Evolutionary conservation across 2,113 vertebrate genomes (phyloP).

Genomic region (Rhinopomastus cyanomelas): DNA sequence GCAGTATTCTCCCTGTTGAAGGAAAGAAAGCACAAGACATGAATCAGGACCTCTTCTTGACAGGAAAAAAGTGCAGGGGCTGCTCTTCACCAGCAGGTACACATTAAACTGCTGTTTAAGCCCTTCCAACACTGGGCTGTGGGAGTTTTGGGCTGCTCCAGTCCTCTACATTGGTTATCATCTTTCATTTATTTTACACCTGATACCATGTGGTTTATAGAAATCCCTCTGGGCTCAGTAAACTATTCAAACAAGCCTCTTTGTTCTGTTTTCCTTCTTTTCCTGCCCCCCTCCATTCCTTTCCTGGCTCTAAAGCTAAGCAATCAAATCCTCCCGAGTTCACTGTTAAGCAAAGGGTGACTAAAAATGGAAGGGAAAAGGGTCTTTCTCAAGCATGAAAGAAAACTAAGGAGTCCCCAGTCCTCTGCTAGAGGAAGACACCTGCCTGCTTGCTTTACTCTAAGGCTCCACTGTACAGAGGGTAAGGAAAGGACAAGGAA

Average conservation of each 20-base stretch:
- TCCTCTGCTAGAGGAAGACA: background rate
- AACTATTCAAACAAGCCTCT: background rate
- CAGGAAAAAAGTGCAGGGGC: background rate
- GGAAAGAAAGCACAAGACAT: background rate
- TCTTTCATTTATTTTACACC: slow-evolving; percentile 18
- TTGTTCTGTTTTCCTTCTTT: background rate
- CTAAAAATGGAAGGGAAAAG: background rate
- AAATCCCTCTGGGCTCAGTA: background rate
- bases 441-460: background rate
- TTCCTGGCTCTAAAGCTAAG: background rate
- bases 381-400: background rate
- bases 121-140: background rate
- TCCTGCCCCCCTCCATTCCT: background rate
- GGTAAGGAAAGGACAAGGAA: background rate
- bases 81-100: background rate
- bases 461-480: background rate
- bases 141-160: background rate
- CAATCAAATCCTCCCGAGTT: background rate
- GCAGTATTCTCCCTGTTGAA: background rate
- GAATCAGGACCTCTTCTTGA: background rate
- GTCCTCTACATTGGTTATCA: background rate
- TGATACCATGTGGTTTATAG: background rate
- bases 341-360: background rate
- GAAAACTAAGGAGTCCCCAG: background rate
- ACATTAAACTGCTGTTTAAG: background rate